Base-by-base conservation (phyloP, 2,113 vertebrate species). In the Geococcyx californianus region DNA sequence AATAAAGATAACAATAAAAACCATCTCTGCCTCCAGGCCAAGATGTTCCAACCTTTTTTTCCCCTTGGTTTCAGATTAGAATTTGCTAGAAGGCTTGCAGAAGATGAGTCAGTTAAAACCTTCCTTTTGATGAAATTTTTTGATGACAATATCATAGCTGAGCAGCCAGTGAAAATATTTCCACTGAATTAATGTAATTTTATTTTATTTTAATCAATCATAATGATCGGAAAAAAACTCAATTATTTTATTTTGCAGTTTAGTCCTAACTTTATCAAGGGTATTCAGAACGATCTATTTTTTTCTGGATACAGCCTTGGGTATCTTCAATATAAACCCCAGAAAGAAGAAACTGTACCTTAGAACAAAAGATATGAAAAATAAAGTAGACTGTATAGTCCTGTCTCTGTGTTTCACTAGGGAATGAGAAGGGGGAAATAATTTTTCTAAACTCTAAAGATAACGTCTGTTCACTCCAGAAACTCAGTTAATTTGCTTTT, bases 401-500 rank as follows among this genome's bases (percentile, higher is more conserved):
- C 54, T 45, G n/a, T 45, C 17, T 78, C 45, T 79, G 40, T 82
- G 11, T 66, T 92, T 91, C 66, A 34, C 76, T 60, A 89, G 54
- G 49, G 54, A 90, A 31, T 23, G 18, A 63, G 33, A 87, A 69
- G 45, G 8, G 31, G 25, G 16, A 94, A 93, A 54, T 93, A 17
- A 76, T 91, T 60, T 70, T 87, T 94, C n/a, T 76, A 29, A 91
- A 56, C 49, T 55, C 33, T 55, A 79, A 95, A 92, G 13, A 82
- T 66, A 36, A 63, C 2, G 5, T 84, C 81, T 91, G 15, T 76
- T 95, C 45, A 69, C 67, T 86, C 23, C 86, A 94, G 40, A 96
- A 94, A 6, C 36, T 94, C 16, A 23, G 16, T 26, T 95, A 78
- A 90, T 91, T 95, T 91, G 24, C 16, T 89, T 97, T 88, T 86